Evolutionary conservation across 1,140 invertebrate genomes (phyloP).

Genomic region (Gryllus bimaculatus): DNA sequence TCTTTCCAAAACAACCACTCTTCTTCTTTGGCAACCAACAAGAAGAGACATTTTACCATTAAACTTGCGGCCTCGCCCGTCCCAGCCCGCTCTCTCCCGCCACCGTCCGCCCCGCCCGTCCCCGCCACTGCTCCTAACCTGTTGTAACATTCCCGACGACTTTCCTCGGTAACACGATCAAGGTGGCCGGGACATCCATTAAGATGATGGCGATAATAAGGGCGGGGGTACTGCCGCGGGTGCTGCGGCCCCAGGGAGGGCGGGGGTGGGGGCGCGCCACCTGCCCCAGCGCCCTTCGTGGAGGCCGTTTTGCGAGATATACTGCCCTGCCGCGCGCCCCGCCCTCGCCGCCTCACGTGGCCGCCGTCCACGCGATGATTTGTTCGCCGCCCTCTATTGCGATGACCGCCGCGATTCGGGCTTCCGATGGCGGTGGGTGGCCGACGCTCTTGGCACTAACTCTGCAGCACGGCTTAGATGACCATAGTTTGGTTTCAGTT

Average conservation of each 20-base stretch:
- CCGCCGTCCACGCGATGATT: background rate
- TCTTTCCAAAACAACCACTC: conserved; percentile 4
- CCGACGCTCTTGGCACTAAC: no score
- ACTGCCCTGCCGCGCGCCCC: background rate
- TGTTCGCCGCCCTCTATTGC: background rate
- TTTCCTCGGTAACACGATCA: background rate
- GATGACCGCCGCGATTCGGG: background rate
- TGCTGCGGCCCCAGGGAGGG: background rate
- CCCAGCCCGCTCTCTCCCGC: background rate
- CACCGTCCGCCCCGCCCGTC: background rate
- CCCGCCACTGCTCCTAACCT: background rate
- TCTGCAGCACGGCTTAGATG: no score
- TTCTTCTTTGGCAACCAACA: conserved; percentile 4
- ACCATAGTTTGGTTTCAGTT: no score
- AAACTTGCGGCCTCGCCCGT: background rate
- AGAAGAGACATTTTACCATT: background rate
- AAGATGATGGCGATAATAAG: conserved; percentile 4
- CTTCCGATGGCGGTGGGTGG: no score
- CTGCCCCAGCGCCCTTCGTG: background rate
- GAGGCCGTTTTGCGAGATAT: background rate
- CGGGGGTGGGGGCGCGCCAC: no score
- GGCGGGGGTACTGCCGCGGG: no score
- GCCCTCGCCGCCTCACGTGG: no score
- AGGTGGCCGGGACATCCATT: conserved; percentile 2
- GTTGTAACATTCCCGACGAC: conserved; percentile 3